phyloP scores from a whole-genome alignment of 2,113 vertebrate genomes.

The Crotalus horridus region DNA sequence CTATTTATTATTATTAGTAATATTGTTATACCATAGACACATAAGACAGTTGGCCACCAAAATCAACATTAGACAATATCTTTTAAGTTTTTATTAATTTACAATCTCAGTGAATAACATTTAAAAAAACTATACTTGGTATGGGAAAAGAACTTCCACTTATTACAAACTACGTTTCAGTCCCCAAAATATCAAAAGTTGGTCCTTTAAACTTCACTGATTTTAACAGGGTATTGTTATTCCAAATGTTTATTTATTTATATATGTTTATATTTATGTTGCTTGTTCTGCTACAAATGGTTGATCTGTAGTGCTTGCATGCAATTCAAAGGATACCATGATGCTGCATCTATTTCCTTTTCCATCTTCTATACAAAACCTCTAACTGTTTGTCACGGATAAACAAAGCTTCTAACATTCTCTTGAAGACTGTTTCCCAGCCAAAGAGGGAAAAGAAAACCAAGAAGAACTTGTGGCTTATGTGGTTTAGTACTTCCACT shows the following conservation, averaged over 20 bases:
- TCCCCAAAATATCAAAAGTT: background rate
- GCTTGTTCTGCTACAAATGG: slow-evolving; percentile 17
- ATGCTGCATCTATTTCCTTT: background rate
- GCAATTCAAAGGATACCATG: background rate
- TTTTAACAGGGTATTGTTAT: background rate
- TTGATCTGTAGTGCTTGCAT: background rate
- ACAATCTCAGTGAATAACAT: background rate
- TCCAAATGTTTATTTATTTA: background rate
- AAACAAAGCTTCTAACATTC: background rate
- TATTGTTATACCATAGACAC: background rate
- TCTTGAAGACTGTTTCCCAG: background rate
- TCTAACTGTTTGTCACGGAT: background rate
- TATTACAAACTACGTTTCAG: background rate
- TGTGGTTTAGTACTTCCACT: background rate
- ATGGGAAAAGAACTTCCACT: slow-evolving; percentile 1
- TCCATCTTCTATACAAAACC: background rate
- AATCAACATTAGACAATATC: background rate
- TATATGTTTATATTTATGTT: background rate
- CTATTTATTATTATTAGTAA: background rate
- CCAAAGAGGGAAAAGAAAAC: background rate
- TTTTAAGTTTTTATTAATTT: background rate
- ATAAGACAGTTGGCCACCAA: background rate
- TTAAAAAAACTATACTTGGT: background rate
- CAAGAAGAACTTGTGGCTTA: background rate
- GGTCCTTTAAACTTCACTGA: background rate